Evolutionary conservation across 1,140 invertebrate species (phyloP).

Genomic region (Phymastichus coffea): DNA sequence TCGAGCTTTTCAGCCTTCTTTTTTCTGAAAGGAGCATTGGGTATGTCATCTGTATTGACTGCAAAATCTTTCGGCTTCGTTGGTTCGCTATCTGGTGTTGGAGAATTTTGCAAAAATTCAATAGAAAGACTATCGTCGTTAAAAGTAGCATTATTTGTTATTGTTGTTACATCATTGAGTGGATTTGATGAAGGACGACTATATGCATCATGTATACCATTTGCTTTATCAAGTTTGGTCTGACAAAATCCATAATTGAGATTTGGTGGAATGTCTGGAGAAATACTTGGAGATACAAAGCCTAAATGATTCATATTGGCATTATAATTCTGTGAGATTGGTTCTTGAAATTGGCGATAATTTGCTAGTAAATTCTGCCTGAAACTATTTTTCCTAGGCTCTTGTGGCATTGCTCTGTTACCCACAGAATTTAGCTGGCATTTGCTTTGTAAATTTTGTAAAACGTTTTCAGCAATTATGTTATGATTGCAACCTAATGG

Average conservation of each 20-base stretch:
- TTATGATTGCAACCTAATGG: slow-evolving; percentile 24
- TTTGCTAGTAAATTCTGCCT: slow-evolving; percentile 35
- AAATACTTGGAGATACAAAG: slow-evolving; percentile 39
- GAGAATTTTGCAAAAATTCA: slow-evolving; percentile 49
- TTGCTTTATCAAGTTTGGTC: slow-evolving; percentile 33
- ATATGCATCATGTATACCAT: slow-evolving; percentile 49
- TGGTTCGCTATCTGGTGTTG: slow-evolving; percentile 42
- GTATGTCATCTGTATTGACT: slow-evolving; percentile 45
- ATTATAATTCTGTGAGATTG: slow-evolving; percentile 27
- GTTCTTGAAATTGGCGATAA: slow-evolving; percentile 33
- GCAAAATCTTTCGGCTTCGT: slow-evolving; percentile 44
- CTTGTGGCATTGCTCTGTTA: slow-evolving; percentile 49
- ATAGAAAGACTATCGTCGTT: slow-evolving; percentile 52
- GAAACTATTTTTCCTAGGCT: slow-evolving; percentile 40
- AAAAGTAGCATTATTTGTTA: slow-evolving; percentile 55
- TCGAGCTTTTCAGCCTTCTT: slow-evolving; percentile 54
- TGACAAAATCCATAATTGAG: slow-evolving; percentile 52
- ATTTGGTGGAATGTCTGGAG: slow-evolving; percentile 45
- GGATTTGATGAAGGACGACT: slow-evolving; percentile 32
- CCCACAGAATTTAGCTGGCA: slow-evolving; percentile 25
- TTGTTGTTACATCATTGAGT: slow-evolving; percentile 39
- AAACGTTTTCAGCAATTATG: slow-evolving; percentile 38
- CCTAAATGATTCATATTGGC: slow-evolving; percentile 30
- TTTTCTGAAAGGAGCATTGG: slow-evolving; percentile 47
- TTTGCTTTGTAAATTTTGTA: slow-evolving; percentile 38